phyloP scores from a whole-genome alignment of 2,888 invertebrate genomes.

The Drosophila hamatofila region DNA sequence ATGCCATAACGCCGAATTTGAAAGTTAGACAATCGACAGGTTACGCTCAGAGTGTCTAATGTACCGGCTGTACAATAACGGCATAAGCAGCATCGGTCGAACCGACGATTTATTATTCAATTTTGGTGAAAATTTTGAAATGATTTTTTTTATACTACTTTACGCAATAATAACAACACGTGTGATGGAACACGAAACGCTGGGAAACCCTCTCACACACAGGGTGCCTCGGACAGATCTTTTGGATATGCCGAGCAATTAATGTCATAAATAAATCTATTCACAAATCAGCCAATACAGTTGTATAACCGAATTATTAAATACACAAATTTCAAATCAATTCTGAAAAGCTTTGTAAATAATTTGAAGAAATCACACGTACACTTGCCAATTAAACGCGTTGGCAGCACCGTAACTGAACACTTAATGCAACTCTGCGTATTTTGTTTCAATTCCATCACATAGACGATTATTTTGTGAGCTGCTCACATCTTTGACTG shows the following conservation, averaged over 20 bases:
- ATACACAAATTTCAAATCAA: slow-evolving; percentile 36
- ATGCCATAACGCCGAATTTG: slow-evolving; percentile 64
- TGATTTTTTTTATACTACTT: slow-evolving; percentile 55
- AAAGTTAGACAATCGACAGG: slow-evolving; percentile 36
- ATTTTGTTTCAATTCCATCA: slow-evolving; percentile 36
- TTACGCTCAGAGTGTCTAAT: slow-evolving; percentile 33
- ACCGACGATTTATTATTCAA: slow-evolving; percentile 58
- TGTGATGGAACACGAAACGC: slow-evolving; percentile 65
- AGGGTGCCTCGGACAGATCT: slow-evolving; percentile 37
- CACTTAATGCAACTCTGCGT: slow-evolving; percentile 37
- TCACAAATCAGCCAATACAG: slow-evolving; percentile 20
- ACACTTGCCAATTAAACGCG: slow-evolving; percentile 14
- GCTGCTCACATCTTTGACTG: slow-evolving; percentile 20
- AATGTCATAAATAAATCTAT: slow-evolving; percentile 26
- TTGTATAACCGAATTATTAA: slow-evolving; percentile 33
- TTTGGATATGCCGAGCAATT: slow-evolving; percentile 22
- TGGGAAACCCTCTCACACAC: slow-evolving; percentile 39
- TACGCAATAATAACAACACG: slow-evolving; percentile 78
- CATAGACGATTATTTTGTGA: slow-evolving; percentile 16
- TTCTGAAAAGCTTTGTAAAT: slow-evolving; percentile 20
- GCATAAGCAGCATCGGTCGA: slow-evolving; percentile 43
- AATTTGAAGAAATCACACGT: slow-evolving; percentile 29
- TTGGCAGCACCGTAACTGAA: slow-evolving; percentile 40
- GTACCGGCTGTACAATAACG: slow-evolving; percentile 27
- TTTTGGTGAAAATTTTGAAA: slow-evolving; percentile 72